Conservation (phyloP, 2,888 invertebrate species). For the Parelbella ahira region DNA sequence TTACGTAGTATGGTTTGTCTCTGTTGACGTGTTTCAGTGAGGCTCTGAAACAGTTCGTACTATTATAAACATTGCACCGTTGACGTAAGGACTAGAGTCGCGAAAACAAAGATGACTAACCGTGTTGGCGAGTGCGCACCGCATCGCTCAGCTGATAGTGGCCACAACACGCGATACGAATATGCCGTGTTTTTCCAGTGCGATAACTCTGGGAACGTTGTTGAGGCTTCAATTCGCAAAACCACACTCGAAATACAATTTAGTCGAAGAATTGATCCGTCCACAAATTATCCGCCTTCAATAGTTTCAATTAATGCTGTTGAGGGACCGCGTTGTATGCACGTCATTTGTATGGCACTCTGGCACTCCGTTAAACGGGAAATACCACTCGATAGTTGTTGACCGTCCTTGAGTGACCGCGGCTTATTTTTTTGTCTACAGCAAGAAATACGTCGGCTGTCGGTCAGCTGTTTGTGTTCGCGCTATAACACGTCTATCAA, state of each 20-base stretch:
- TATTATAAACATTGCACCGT: slow-evolving; percentile 29
- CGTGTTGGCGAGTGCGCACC: slow-evolving; percentile 40
- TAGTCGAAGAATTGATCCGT: slow-evolving; percentile 4
- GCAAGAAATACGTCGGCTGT: slow-evolving; percentile 64
- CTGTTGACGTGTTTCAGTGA: slow-evolving; percentile 34
- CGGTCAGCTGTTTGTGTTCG: slow-evolving; percentile 77
- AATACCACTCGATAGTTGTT: slow-evolving; percentile 61
- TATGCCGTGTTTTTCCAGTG: slow-evolving; percentile 68
- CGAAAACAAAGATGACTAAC: slow-evolving; percentile 35
- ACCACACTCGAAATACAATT: slow-evolving; percentile 10
- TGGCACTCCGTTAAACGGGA: slow-evolving; percentile 61
- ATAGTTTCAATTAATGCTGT: slow-evolving; percentile 31
- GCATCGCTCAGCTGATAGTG: slow-evolving; percentile 63
- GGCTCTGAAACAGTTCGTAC: slow-evolving; percentile 26
- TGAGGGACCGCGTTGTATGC: slow-evolving; percentile 38
- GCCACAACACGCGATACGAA: slow-evolving; percentile 59
- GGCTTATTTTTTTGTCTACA: slow-evolving; percentile 73
- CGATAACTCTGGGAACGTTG: slow-evolving; percentile 62
- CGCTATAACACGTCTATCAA: slow-evolving; percentile 70
- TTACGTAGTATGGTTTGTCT: slow-evolving; percentile 18
- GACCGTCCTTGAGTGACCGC: slow-evolving; percentile 75
- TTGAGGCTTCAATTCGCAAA: slow-evolving; percentile 34
- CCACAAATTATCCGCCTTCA: slow-evolving; percentile 32
- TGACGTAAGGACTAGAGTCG: slow-evolving; percentile 33
- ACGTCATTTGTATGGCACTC: slow-evolving; percentile 46